Percentiles rank a stretch among this genome's conserved stretches.
Conservation (phyloP, 2,888 invertebrate genomes). For the Eudemis profundana region DNA sequence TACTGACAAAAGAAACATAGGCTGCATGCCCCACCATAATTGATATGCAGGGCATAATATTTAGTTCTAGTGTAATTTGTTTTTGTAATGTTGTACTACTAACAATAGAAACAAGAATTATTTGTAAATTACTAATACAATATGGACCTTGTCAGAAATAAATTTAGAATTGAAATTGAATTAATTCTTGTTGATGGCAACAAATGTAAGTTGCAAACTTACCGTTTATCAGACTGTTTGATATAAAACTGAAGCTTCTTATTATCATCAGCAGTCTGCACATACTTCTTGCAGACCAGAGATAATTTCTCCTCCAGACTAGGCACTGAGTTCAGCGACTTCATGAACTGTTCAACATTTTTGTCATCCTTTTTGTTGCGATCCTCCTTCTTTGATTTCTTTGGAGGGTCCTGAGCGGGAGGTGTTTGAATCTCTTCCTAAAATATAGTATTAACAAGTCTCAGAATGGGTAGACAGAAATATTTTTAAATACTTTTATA, state of each 20-base stretch:
- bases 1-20: too few species aligned
- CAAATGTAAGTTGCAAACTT: conserved; percentile 57
- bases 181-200: too few species aligned
- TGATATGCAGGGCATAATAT: too few species aligned
- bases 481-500: not conserved
- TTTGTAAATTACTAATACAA: too few species aligned
- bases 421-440: conserved; percentile 60
- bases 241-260: conserved; percentile 84
- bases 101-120: too few species aligned
- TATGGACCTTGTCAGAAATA: too few species aligned
- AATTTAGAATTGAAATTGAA: too few species aligned
- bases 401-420: conserved; percentile 57
- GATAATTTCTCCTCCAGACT: conserved; percentile 89
- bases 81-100: too few species aligned
- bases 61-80: too few species aligned
- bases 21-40: too few species aligned
- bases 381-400: conserved; percentile 76
- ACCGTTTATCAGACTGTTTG: conserved; percentile 86
- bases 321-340: conserved; percentile 82
- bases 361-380: conserved; percentile 83
- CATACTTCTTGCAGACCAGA: conserved; percentile 90
- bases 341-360: conserved; percentile 88
- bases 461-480: not conserved
- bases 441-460: conserved; percentile 45
- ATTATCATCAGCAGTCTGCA: conserved; percentile 90